Evolutionary conservation across 2,113 vertebrate genomes (phyloP).

Genomic region (Lepidothrix coronata): DNA sequence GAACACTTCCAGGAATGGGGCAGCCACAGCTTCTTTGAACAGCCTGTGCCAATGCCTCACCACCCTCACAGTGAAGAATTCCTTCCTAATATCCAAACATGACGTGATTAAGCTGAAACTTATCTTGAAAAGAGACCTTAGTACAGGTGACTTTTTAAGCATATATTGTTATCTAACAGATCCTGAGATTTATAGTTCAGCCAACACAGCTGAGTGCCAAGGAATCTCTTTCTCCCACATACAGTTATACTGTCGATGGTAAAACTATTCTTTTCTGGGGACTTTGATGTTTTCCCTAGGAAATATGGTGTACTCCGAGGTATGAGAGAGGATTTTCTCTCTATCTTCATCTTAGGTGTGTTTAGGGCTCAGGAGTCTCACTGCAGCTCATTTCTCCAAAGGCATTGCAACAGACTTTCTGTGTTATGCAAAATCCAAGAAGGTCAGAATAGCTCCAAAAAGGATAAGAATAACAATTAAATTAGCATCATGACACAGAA

Average conservation of each 20-base stretch:
- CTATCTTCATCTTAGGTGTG: not conserved
- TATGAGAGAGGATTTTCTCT: not conserved
- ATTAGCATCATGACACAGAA: not conserved
- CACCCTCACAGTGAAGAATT: not conserved
- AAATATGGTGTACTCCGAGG: not conserved
- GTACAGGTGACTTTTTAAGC: not conserved
- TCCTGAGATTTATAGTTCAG: not conserved
- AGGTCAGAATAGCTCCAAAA: not conserved
- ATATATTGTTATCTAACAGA: not conserved
- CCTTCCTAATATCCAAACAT: not conserved
- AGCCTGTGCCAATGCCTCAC: not conserved
- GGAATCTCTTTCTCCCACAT: not conserved
- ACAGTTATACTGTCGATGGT: not conserved
- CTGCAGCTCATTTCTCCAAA: not conserved
- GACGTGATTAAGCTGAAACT: rapidly evolving
- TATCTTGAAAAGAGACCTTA: not conserved
- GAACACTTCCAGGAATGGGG: not conserved
- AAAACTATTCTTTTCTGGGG: not conserved
- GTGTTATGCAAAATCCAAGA: not conserved
- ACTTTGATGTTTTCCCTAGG: not conserved
- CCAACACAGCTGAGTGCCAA: rapidly evolving
- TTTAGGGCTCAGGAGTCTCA: not conserved
- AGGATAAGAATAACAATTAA: not conserved
- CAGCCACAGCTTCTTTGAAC: not conserved
- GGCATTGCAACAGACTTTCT: not conserved